Evolutionary conservation across 2,888 invertebrate genomes (phyloP).

Genomic region (Masnerella sp.): DNA sequence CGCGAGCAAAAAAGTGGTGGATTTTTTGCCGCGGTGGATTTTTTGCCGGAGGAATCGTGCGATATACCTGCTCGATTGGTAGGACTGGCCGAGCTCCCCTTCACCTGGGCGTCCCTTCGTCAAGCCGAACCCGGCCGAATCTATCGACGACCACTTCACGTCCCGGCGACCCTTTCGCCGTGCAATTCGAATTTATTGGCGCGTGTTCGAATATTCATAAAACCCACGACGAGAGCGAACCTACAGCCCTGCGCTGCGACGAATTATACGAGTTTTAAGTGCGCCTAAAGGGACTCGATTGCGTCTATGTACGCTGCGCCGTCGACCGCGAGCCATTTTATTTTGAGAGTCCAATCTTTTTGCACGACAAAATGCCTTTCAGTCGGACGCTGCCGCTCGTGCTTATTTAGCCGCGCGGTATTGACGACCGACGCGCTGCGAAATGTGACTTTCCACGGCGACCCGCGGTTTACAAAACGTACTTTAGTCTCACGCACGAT

Average conservation of each 20-base stretch:
- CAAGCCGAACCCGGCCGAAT: slow-evolving; percentile 53
- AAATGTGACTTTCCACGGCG: slow-evolving; percentile 11
- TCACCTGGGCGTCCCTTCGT: slow-evolving; percentile 49
- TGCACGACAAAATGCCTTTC: slow-evolving; percentile 4
- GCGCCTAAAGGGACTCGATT: slow-evolving; percentile 37
- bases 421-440: slow-evolving; percentile 16
- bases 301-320: slow-evolving; percentile 16
- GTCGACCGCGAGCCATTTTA: slow-evolving; percentile 35
- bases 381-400: slow-evolving; percentile 10
- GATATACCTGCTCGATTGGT: slow-evolving; percentile 45
- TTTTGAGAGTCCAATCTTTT: slow-evolving; percentile 36
- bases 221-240: slow-evolving; percentile 43
- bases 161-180: slow-evolving; percentile 74
- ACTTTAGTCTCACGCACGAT: no score
- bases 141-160: slow-evolving; percentile 72
- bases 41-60: slow-evolving; percentile 58
- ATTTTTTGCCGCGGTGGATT: no score
- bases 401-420: slow-evolving; percentile 38
- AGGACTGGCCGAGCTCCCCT: slow-evolving; percentile 24
- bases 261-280: slow-evolving; percentile 54
- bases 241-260: slow-evolving; percentile 35
- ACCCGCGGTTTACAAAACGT: no score
- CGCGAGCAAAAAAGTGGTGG: slow-evolving; percentile 19
- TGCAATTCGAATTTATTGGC: slow-evolving; percentile 77
- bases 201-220: slow-evolving; percentile 68